phyloP scores from a whole-genome alignment of 1,140 invertebrate species.

The Megathymus violae region DNA sequence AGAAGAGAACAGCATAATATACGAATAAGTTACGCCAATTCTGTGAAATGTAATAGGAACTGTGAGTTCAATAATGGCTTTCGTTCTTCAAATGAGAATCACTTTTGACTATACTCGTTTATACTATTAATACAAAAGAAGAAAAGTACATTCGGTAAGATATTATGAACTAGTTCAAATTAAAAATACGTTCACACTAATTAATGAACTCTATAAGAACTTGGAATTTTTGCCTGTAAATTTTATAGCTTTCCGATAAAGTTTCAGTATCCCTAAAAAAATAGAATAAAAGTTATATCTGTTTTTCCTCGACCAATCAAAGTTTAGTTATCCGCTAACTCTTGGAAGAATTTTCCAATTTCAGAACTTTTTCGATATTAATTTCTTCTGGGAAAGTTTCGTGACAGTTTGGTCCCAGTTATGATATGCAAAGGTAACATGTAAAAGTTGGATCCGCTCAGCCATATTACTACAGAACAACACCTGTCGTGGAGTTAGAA shows the following conservation, averaged over 20 bases:
- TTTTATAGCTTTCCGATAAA: not conserved
- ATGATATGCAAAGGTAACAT: not conserved
- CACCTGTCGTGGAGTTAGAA: too few relatives aligned
- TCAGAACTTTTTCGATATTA: constrained; percentile 19
- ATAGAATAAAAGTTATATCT: not conserved
- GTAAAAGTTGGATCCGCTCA: too few relatives aligned
- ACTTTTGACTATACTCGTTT: too few relatives aligned
- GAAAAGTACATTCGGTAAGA: too few relatives aligned
- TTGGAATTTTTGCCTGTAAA: not conserved
- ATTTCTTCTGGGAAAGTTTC: constrained; percentile 16
- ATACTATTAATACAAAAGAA: too few relatives aligned
- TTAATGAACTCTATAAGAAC: too few relatives aligned
- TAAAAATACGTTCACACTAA: too few relatives aligned
- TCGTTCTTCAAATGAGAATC: too few relatives aligned
- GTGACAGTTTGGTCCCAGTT: constrained; percentile 8
- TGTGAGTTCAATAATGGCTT: constrained; percentile 14
- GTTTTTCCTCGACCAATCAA: constrained; percentile 10
- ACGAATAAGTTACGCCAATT: constrained; percentile 13
- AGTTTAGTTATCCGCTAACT: constrained; percentile 27
- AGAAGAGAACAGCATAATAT: not conserved
- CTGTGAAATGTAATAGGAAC: constrained; percentile 22
- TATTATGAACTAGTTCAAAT: too few relatives aligned
- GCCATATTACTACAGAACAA: too few relatives aligned
- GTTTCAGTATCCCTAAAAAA: not conserved
- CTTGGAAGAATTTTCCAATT: constrained; percentile 27